Conservation (phyloP, 2,797 vertebrate genomes). For the Sebastes iracundus region DNA sequence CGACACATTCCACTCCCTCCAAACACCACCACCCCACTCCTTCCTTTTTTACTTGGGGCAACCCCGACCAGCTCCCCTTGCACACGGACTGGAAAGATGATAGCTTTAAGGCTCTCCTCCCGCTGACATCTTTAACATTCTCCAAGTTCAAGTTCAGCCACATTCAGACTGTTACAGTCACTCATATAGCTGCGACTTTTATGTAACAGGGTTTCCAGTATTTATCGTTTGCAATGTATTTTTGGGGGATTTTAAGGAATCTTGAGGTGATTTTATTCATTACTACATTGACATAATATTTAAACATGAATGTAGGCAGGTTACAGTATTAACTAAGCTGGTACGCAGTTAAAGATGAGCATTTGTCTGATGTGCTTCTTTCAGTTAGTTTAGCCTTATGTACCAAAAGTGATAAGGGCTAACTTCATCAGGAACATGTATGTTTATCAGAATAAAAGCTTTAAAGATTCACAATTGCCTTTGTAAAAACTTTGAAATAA, state of each 20-base stretch:
- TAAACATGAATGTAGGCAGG: slow-evolving; percentile 34
- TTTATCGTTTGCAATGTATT: slow-evolving; percentile 49
- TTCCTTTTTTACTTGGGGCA: slow-evolving; percentile 3
- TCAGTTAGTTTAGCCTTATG: slow-evolving; percentile 52
- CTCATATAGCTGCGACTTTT: slow-evolving; percentile 42
- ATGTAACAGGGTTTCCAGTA: slow-evolving; percentile 35
- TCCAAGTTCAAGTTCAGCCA: slow-evolving; percentile 33
- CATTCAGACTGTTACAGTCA: slow-evolving; percentile 72
- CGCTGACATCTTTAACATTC: slow-evolving; percentile 27
- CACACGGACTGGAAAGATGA: slow-evolving; percentile 66
- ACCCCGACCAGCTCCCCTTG: slow-evolving; percentile 35
- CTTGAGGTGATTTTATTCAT: slow-evolving; percentile 71
- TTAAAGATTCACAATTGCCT: slow-evolving; percentile 80
- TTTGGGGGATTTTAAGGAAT: slow-evolving; percentile 15
- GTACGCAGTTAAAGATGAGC: not conserved
- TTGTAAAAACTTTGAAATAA: slow-evolving; percentile 80
- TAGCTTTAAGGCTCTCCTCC: slow-evolving; percentile 41
- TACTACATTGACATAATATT: slow-evolving; percentile 48
- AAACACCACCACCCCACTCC: not conserved
- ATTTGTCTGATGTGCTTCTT: slow-evolving; percentile 18
- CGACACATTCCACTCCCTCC: slow-evolving; percentile 68
- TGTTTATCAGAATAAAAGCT: slow-evolving; percentile 68
- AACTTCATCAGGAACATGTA: slow-evolving; percentile 52
- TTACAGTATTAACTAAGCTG: slow-evolving; percentile 17
- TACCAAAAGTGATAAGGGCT: slow-evolving; percentile 64